Evolutionary conservation across 2,888 invertebrate species (phyloP).

Genomic region (Troglohyphantes excavatus): DNA sequence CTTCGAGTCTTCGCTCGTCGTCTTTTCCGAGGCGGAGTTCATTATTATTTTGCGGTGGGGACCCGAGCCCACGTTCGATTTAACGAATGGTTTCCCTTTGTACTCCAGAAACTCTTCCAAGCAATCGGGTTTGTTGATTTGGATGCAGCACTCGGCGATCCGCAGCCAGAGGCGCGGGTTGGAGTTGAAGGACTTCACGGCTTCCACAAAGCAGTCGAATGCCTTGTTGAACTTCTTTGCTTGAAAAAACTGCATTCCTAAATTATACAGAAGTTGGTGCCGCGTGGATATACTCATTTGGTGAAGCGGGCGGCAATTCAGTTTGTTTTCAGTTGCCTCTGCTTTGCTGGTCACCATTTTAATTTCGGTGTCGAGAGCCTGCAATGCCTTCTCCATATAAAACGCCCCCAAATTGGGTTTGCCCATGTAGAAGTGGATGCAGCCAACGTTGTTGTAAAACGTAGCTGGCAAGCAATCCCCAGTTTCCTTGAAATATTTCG

Average conservation of each 20-base stretch:
- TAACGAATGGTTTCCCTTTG: conserved; percentile 38
- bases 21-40: conserved; percentile 80
- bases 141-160: conserved; percentile 94
- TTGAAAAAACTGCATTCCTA: conserved; percentile 91
- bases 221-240: conserved; percentile 91
- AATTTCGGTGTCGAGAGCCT: conserved; percentile 86
- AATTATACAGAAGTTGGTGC: conserved; percentile 86
- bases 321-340: conserved; percentile 81
- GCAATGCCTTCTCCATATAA: conserved; percentile 90
- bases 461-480: conserved; percentile 87
- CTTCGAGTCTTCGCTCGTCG: conserved; percentile 44
- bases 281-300: conserved; percentile 84
- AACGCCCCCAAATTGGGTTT: conserved; percentile 91
- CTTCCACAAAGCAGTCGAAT: conserved; percentile 94
- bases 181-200: conserved; percentile 91
- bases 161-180: conserved; percentile 96
- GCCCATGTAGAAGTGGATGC: conserved; percentile 90
- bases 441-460: conserved; percentile 92
- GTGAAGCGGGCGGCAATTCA: conserved; percentile 86
- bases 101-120: conserved; percentile 42
- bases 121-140: conserved; percentile 85
- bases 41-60: conserved; percentile 87
- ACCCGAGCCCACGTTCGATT: conserved; percentile 84
- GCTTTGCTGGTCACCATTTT: conserved; percentile 79
- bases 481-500: conserved; percentile 81